A percentile compares a stretch with the other conserved stretches of the same genome.
Conservation (phyloP, 2,888 invertebrate species). For the Theretra japonica region DNA sequence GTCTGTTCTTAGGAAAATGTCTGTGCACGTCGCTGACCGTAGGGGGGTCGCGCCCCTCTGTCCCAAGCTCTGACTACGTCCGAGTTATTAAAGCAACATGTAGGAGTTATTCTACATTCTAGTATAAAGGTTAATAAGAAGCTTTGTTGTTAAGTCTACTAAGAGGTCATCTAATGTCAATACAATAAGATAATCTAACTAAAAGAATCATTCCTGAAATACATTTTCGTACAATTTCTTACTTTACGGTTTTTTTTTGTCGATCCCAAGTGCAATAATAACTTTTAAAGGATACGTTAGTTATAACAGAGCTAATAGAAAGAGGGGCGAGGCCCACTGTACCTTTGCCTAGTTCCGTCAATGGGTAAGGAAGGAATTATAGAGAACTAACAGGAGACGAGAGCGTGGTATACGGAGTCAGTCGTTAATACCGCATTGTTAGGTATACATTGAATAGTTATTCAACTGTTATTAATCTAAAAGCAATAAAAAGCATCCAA, state of each 20-base stretch:
- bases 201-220: too few relatives aligned
- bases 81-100: background rate
- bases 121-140: background rate
- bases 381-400: slow-evolving; percentile 30
- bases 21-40: too few relatives aligned
- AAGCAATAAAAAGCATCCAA: slow-evolving; percentile 1
- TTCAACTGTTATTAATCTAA: background rate
- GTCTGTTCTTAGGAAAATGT: too few relatives aligned
- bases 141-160: background rate
- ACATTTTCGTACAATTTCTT: too few relatives aligned
- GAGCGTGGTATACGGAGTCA: background rate
- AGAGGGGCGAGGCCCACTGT: background rate
- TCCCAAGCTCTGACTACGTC: background rate
- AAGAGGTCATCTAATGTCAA: background rate
- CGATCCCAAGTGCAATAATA: background rate
- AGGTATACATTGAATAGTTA: slow-evolving; percentile 8
- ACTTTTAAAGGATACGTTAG: background rate
- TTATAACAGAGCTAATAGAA: background rate
- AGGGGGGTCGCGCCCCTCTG: background rate
- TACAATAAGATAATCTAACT: too few relatives aligned
- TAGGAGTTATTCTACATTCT: background rate
- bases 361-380: slow-evolving; percentile 28
- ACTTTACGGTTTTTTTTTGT: too few relatives aligned
- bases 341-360: background rate
- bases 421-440: background rate